phyloP scores from a whole-genome alignment of 2,888 invertebrate genomes.

The Andrena dorsata region DNA sequence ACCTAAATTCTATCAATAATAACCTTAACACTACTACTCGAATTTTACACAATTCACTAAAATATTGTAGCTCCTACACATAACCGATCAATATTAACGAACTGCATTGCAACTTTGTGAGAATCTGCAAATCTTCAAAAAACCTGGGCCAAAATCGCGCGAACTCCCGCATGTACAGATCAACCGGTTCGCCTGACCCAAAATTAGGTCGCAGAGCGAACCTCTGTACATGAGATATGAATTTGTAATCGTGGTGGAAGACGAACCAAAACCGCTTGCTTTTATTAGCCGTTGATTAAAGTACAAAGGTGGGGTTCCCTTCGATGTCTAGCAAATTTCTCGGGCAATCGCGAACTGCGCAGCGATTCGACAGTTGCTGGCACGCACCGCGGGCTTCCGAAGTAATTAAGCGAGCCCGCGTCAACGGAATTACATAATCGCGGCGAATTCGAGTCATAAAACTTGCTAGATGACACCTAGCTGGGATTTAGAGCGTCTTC shows the following conservation, averaged over 20 bases:
- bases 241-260: not conserved
- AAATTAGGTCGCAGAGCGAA: not conserved
- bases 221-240: not conserved
- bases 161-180: not conserved
- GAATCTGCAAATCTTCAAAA: not conserved
- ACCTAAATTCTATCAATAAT: too few species aligned
- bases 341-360: slow-evolving; percentile 53
- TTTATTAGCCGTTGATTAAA: not conserved
- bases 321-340: not conserved
- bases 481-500: slow-evolving; percentile 28
- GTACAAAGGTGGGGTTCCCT: not conserved
- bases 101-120: not conserved
- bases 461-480: slow-evolving; percentile 43
- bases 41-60: too few species aligned
- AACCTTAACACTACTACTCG: too few species aligned
- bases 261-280: not conserved
- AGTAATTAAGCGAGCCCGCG: slow-evolving; percentile 79
- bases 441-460: slow-evolving; percentile 56
- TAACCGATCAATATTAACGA: not conserved
- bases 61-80: too few species aligned
- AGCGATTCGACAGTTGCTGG: slow-evolving; percentile 65
- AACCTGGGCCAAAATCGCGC: slow-evolving; percentile 3
- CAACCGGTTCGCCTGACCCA: not conserved
- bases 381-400: slow-evolving; percentile 69
- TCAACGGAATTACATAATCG: slow-evolving; percentile 57